Conservation (phyloP, 2,888 invertebrate genomes). For the Sinodicranocentrus sp. region DNA sequence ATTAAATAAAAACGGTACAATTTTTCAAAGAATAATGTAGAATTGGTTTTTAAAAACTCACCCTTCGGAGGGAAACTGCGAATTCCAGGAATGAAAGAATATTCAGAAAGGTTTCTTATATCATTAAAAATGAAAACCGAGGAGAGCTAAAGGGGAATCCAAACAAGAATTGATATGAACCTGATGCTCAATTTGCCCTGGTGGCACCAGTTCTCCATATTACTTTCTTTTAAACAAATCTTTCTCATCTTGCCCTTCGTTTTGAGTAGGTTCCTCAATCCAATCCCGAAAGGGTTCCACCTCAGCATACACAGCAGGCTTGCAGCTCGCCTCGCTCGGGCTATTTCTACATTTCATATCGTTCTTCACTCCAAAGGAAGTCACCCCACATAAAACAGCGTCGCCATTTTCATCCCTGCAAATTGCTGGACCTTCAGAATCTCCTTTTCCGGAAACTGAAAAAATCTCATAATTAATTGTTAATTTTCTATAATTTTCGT, state of each 20-base stretch:
- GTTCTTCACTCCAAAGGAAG: slow-evolving; percentile 28
- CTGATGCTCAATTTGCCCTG: background rate
- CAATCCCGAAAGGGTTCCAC: slow-evolving; percentile 13
- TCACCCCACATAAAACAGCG: slow-evolving; percentile 29
- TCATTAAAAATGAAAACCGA: too few species aligned
- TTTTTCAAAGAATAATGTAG: too few species aligned
- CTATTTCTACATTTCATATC: background rate
- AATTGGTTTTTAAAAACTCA: slow-evolving; percentile 5
- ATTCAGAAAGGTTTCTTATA: too few species aligned
- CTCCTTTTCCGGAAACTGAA: slow-evolving; percentile 33
- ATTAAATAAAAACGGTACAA: too few species aligned
- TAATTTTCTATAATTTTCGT: background rate
- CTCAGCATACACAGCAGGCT: slow-evolving; percentile 29
- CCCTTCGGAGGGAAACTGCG: too few species aligned
- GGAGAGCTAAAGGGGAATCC: slow-evolving; percentile 15
- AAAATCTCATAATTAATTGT: background rate
- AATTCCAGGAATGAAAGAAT: too few species aligned
- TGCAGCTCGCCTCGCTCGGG: background rate
- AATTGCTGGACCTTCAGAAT: slow-evolving; percentile 47
- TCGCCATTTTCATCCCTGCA: slow-evolving; percentile 13
- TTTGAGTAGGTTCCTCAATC: slow-evolving; percentile 11
- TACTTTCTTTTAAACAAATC: background rate
- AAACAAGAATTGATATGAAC: slow-evolving; percentile 16
- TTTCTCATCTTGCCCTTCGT: slow-evolving; percentile 1
- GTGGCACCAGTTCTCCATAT: slow-evolving; percentile 2